A percentile compares a stretch with the other conserved stretches of the same genome.
Evolutionary conservation across 1,140 invertebrate genomes (phyloP).

Genomic region (Neuroterus valhalla): DNA sequence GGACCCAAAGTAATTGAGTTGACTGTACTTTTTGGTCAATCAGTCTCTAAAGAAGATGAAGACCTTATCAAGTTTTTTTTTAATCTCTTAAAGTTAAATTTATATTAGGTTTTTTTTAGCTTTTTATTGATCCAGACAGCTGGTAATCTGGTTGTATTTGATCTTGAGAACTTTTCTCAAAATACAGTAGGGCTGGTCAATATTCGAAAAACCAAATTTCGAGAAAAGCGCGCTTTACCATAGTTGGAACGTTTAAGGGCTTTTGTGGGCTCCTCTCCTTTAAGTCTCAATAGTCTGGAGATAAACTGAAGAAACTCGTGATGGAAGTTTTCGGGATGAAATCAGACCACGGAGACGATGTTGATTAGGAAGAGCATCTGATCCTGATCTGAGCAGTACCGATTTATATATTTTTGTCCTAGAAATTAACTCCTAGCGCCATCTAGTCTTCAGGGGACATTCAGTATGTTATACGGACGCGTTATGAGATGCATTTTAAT

Average conservation of each 20-base stretch:
- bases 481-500: slow-evolving; percentile 40
- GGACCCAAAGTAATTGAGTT: not conserved
- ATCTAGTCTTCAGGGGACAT: slow-evolving; percentile 37
- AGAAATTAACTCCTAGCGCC: slow-evolving; percentile 45
- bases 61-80: not conserved
- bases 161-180: too few relatives aligned
- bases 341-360: not conserved
- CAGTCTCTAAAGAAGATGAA: not conserved
- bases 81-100: not conserved
- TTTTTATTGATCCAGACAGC: too few relatives aligned
- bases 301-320: not conserved
- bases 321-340: not conserved
- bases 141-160: too few relatives aligned
- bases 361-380: not conserved
- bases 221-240: too few relatives aligned
- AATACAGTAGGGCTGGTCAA: too few relatives aligned
- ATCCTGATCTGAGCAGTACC: not conserved
- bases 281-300: too few relatives aligned
- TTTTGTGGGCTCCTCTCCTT: too few relatives aligned
- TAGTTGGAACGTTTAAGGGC: too few relatives aligned
- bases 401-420: not conserved
- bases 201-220: too few relatives aligned
- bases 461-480: slow-evolving; percentile 24
- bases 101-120: not conserved
- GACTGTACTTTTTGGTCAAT: not conserved